A percentile compares a stretch with the other conserved stretches of the same genome.
These are phyloP conservation scores for Drosophila trapezifrons DNA, from an alignment of 1,140 invertebrate genomes.

Conservation along the genomic window DNA sequence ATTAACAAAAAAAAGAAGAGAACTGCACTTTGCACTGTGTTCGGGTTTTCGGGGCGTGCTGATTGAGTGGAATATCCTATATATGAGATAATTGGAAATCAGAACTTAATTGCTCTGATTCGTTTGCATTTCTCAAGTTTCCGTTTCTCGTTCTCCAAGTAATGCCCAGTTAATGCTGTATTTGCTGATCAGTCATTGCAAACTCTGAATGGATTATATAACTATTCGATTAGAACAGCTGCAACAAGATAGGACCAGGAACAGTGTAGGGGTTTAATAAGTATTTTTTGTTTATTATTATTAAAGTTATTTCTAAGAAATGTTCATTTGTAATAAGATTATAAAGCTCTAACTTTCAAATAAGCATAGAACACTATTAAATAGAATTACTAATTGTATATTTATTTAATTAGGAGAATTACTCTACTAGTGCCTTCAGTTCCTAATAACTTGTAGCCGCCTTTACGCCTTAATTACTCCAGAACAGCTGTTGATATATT, in stretches of 20 bases:
- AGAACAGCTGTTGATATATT: not conserved
- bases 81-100: conserved; percentile 23
- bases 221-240: conserved; percentile 3
- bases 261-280: not conserved
- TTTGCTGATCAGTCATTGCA: conserved; percentile 15
- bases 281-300: conserved; percentile 2
- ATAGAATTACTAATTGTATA: no score
- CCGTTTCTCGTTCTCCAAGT: conserved; percentile 21
- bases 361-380: no score
- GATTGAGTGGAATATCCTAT: conserved; percentile 46
- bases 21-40: conserved; percentile 23
- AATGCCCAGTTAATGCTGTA: not conserved
- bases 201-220: conserved; percentile 2
- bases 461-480: not conserved
- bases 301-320: not conserved
- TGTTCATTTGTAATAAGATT: not conserved
- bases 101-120: conserved; percentile 32
- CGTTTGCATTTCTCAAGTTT: conserved; percentile 35
- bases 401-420: not conserved
- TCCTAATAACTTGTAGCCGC: not conserved
- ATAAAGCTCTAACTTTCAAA: no score
- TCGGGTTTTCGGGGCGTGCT: conserved; percentile 27
- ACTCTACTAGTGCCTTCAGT: no score
- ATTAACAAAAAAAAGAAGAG: conserved; percentile 5
- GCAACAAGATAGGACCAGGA: not conserved